Evolutionary conservation across 1,140 invertebrate genomes (phyloP), one percentile per base, ranked within the genome.

Genomic region (Mylabris phalerata): DNA sequence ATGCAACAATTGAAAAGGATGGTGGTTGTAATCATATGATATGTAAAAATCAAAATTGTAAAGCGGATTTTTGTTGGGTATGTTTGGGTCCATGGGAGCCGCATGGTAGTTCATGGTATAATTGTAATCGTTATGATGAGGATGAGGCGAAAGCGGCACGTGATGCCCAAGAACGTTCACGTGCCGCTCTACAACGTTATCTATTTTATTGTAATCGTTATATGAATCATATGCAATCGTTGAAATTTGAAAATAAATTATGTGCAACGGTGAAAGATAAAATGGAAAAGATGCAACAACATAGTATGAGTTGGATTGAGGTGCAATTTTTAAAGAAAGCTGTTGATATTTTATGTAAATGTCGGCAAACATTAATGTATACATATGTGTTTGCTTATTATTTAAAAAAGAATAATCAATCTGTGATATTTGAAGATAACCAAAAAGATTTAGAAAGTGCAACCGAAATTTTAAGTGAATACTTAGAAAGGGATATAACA

Each of bases 201-300:
- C 78, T 99, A 50, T 98, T 98, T 78, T 99, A 98, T 76, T 99
- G 94, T 75, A 98, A 98, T 79, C 88, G 96, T 48, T 88, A 91
- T 71, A 84, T 87, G 80, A 89, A 89, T 71, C 87, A 89, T 70
- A 85, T 86, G 81, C 85, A 88, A 71, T 84, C 82, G 60, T 76
- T 89, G 54, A 86, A 86, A 69, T 86, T 90, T 75, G 87, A 89
- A 71, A 78, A 85, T 66, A 88, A 88, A 75, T 67, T 84, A 4
- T 82, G 83, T 64, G 78, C 79, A 43, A 75, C 79, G 9, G 64
- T 78, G 71, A 65, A 84, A 65, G 77, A 82, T 57, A 88, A 88
- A 70, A 89, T 88, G 86, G 85, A 88, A 65, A 85, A 88, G 70
- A 87, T 89, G 85, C 86, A 88, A 67, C 84, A 87, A 62, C 84